phyloP scores from a whole-genome alignment of 2,888 invertebrate species.

The Caenorhabditis macrosperma region DNA sequence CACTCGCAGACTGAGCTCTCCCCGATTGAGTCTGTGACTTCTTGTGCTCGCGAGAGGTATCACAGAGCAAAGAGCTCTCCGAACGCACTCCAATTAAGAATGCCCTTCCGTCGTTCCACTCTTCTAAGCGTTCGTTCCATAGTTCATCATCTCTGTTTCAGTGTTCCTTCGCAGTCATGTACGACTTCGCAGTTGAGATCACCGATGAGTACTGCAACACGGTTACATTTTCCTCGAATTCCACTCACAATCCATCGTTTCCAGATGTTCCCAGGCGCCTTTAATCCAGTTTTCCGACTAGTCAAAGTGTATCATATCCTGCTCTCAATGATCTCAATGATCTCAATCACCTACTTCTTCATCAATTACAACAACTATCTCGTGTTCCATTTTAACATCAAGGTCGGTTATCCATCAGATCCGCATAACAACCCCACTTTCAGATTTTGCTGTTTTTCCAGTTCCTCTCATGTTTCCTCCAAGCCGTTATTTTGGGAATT shows the following conservation, averaged over 20 bases:
- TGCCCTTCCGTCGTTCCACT: too few relatives aligned
- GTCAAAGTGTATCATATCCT: slow-evolving; percentile 44
- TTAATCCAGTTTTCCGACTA: slow-evolving; percentile 5
- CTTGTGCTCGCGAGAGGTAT: neutral
- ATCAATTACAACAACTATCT: slow-evolving; percentile 20
- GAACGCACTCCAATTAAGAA: neutral
- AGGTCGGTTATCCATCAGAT: slow-evolving; percentile 4
- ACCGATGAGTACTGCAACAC: slow-evolving; percentile 33
- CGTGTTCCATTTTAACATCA: slow-evolving; percentile 50
- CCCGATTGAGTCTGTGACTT: neutral
- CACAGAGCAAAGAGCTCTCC: too few relatives aligned
- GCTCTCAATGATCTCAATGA: slow-evolving; percentile 23
- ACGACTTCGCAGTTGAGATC: slow-evolving; percentile 15
- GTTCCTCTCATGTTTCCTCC: slow-evolving; percentile 41
- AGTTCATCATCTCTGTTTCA: slow-evolving; percentile 28
- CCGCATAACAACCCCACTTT: too few relatives aligned
- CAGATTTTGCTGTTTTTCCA: slow-evolving; percentile 51
- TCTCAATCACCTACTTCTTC: slow-evolving; percentile 36
- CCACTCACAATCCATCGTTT: neutral
- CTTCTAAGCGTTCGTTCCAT: neutral
- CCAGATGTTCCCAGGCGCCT: slow-evolving; percentile 40
- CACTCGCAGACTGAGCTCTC: neutral
- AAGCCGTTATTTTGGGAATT: slow-evolving; percentile 28
- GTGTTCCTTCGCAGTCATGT: slow-evolving; percentile 10
- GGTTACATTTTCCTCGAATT: slow-evolving; percentile 5